phyloP scores from a whole-genome alignment of 2,113 vertebrate genomes.

The Andinoacara biseriatus region DNA sequence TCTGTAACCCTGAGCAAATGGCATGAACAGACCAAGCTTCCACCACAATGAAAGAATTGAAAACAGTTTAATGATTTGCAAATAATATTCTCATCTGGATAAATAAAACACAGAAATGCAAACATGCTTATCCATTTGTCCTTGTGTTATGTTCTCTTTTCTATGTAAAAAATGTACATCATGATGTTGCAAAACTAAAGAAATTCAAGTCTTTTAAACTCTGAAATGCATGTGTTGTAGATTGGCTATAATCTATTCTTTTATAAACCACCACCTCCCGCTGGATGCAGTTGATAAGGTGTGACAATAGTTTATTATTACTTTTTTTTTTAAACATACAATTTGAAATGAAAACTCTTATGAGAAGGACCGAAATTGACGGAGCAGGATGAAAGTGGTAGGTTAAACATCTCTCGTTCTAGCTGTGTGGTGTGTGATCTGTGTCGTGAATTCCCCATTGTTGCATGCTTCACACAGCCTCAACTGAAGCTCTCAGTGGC shows the following conservation, averaged over 20 bases:
- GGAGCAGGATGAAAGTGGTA: slow-evolving; percentile 36
- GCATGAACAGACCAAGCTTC: slow-evolving; percentile 18
- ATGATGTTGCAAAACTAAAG: slow-evolving; percentile 72
- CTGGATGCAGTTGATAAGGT: slow-evolving; percentile 45
- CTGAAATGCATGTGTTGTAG: slow-evolving; percentile 40
- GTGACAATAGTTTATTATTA: slow-evolving; percentile 54
- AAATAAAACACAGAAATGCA: slow-evolving; percentile 88
- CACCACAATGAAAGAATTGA: slow-evolving; percentile 81
- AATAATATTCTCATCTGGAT: slow-evolving; percentile 89
- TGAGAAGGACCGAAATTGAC: slow-evolving; percentile 40
- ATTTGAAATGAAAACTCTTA: slow-evolving; percentile 50
- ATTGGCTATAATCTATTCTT: slow-evolving; percentile 38
- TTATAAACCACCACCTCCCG: slow-evolving; percentile 41
- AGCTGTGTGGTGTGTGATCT: slow-evolving; percentile 40
- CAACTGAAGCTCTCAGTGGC: slow-evolving; percentile 24
- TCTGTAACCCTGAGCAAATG: neutral
- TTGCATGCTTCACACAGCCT: slow-evolving; percentile 63
- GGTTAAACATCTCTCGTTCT: slow-evolving; percentile 42
- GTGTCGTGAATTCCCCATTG: slow-evolving; percentile 30
- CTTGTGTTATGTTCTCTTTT: slow-evolving; percentile 77
- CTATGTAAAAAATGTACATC: slow-evolving; percentile 87
- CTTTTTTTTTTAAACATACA: slow-evolving; percentile 37
- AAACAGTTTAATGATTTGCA: slow-evolving; percentile 91
- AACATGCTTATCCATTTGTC: slow-evolving; percentile 83
- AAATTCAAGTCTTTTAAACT: slow-evolving; percentile 53